Evolutionary conservation across 2,888 invertebrate genomes (phyloP), one percentile per base, ranked within the genome.

Genomic region (Ennomos erosarius): DNA sequence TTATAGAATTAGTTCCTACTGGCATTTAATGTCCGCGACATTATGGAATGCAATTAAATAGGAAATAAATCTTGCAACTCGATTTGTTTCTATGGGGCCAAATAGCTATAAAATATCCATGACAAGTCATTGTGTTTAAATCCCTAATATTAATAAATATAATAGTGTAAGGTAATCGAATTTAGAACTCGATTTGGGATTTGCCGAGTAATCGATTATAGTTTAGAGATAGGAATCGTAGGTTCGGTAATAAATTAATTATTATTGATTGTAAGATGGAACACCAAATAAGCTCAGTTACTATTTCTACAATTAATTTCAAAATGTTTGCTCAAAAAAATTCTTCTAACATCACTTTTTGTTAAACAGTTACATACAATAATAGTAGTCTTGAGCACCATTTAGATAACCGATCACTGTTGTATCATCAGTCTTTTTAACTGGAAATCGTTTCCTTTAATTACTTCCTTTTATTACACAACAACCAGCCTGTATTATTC

Each of bases 51-150:
- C 64, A 60, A 62, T 74, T 69, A 68, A 63, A 62, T 67, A 74
- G 65, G 73, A 73, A 81, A 78, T 75, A 78, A 83, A 85, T 88
- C 83, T 85, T 79, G 46, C 51, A 38, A 46, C 78, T 76, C 79
- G 79, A 83, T 83, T 85, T 78, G 79, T 88, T 90, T 88, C 84
- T 80, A 84, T 47, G 90, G 90, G 90, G 90, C 90, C 90, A 90
- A 90, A 89, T 90, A 90, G 87, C 76, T 88, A 81, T 67, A 57
- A 77, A 59, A 80, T 77, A 84, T 87, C 90, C 90, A 90, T 90
- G 90, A 90, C 90, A 88, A 89, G 87, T 87, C 87, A 87, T 81
- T 82, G 81, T 76, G 75, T 84, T 77, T 78, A 75, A 72, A 74
- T 61, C 70, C 68, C 67, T 72, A 62, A 62, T 70, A 68, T 66